A percentile compares a stretch with the other conserved stretches of the same genome.
Evolutionary conservation across 2,797 vertebrate species (phyloP).

Genomic region (Caiman crocodilus): DNA sequence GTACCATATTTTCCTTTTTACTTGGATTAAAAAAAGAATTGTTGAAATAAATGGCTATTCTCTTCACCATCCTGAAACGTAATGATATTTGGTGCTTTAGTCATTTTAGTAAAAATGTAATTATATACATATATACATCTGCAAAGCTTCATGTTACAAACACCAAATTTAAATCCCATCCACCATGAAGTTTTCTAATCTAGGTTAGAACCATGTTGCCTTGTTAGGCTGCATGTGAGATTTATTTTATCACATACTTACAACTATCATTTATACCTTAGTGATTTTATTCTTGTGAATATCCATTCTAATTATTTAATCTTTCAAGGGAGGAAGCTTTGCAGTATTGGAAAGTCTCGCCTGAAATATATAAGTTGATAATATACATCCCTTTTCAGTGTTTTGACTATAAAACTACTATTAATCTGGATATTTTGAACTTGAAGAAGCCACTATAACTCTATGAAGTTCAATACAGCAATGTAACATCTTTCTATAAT

Average conservation of each 20-base stretch:
- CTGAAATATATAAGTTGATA: conserved; percentile 32
- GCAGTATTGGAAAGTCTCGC: neutral
- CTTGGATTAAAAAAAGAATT: neutral
- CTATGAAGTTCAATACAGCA: neutral
- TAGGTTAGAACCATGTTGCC: neutral
- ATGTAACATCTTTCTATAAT: neutral
- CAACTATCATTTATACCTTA: conserved; percentile 36
- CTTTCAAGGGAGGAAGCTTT: conserved; percentile 13
- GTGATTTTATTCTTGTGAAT: conserved; percentile 18
- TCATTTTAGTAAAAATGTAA: neutral
- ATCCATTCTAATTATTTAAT: conserved; percentile 50
- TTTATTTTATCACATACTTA: conserved; percentile 29
- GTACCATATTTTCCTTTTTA: neutral
- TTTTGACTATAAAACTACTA: conserved; percentile 2
- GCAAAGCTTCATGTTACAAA: conserved; percentile 10
- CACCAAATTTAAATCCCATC: neutral
- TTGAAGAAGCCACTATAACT: neutral
- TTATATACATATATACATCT: neutral
- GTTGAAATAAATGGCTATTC: neutral
- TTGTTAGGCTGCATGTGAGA: conserved; percentile 42
- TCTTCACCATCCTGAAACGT: neutral
- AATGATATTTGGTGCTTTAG: neutral
- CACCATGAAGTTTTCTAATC: rapidly evolving
- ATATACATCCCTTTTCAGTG: neutral
- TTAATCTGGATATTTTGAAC: neutral